Conservation (phyloP, 1,140 invertebrate species). For the Samia ricini region DNA sequence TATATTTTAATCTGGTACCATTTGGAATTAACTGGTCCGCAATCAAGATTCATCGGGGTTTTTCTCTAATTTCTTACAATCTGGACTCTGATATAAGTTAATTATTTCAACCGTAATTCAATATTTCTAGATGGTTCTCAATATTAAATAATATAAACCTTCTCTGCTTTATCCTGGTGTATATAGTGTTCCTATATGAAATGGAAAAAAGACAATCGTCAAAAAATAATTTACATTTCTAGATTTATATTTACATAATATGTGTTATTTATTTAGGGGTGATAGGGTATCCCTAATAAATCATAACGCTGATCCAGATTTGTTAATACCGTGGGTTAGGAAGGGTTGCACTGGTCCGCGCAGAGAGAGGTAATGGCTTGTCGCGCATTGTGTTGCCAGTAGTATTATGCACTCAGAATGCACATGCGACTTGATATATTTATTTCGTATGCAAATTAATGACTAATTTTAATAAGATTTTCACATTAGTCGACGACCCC, state of each 20-base stretch:
- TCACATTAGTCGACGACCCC: constrained; percentile 13
- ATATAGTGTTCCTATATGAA: no score
- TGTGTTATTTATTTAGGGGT: constrained; percentile 34
- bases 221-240: constrained; percentile 29
- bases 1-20: no score
- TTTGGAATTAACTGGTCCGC: no score
- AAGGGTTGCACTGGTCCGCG: constrained; percentile 18
- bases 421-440: constrained; percentile 35
- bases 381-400: constrained; percentile 15
- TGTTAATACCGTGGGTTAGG: constrained; percentile 25
- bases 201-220: not conserved
- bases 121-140: no score
- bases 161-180: no score
- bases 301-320: constrained; percentile 38
- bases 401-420: constrained; percentile 8
- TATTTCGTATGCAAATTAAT: constrained; percentile 36
- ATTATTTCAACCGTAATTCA: no score
- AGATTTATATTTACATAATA: constrained; percentile 15
- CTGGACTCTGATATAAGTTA: no score
- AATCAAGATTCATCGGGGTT: no score
- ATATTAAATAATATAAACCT: no score
- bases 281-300: constrained; percentile 35
- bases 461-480: constrained; percentile 46
- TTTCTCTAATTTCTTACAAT: no score
- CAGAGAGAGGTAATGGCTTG: constrained; percentile 22